These are phyloP conservation scores for Odocoileus hemionus DNA, from an alignment of 2,113 vertebrate genomes.

Conservation along the genomic window DNA sequence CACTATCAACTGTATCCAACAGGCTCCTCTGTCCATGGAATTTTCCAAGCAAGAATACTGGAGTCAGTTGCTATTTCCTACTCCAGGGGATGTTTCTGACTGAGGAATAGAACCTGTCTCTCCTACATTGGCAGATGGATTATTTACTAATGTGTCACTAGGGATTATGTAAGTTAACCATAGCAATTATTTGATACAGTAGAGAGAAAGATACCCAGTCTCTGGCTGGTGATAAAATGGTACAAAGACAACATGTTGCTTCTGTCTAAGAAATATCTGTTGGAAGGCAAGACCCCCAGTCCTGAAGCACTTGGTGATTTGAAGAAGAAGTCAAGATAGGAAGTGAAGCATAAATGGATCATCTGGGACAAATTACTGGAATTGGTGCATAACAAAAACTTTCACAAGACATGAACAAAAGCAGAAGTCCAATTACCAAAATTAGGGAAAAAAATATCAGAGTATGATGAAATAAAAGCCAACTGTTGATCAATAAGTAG, in stretches of 20 bases:
- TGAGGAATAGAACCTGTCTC: background rate
- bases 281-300: background rate
- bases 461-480: background rate
- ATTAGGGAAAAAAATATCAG: background rate
- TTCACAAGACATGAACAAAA: background rate
- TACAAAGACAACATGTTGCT: background rate
- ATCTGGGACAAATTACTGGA: background rate
- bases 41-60: background rate
- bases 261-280: background rate
- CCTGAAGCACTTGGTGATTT: background rate
- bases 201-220: background rate
- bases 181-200: background rate
- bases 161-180: background rate
- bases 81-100: background rate
- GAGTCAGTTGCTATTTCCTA: background rate
- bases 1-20: background rate
- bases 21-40: background rate
- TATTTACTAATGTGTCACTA: background rate
- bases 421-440: conserved; percentile 34
- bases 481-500: background rate
- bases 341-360: background rate
- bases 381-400: background rate
- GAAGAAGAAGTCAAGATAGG: background rate
- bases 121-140: background rate
- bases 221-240: background rate